A percentile compares a stretch with the other conserved stretches of the same genome.
Conservation (phyloP, 2,113 vertebrate genomes). For the Serranochromis macrocephalus region DNA sequence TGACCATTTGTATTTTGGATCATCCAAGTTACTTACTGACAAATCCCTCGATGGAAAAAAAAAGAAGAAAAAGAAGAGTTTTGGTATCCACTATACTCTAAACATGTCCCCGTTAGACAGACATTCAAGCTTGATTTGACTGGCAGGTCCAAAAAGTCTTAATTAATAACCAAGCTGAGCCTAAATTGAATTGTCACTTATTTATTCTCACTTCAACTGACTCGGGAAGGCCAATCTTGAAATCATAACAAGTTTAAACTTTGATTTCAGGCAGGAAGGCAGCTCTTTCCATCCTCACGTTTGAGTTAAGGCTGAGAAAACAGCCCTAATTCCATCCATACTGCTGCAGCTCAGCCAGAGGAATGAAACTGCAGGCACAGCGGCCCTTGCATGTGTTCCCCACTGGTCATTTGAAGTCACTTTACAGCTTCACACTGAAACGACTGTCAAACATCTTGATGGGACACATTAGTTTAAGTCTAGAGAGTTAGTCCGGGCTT, state of each 20-base stretch:
- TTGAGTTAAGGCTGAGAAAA: not conserved
- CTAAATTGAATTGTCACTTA: not conserved
- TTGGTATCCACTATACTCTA: not conserved
- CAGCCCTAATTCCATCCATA: not conserved
- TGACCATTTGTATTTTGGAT: not conserved
- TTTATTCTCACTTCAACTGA: not conserved
- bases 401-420: slow-evolving; percentile 17
- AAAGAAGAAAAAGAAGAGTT: rapidly evolving
- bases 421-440: slow-evolving; percentile 40
- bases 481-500: not conserved
- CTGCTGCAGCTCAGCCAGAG: not conserved
- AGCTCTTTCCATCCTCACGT: not conserved
- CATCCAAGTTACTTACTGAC: not conserved
- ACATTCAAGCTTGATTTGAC: not conserved
- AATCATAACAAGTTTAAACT: not conserved
- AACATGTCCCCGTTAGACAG: not conserved
- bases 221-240: not conserved
- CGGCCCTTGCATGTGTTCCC: not conserved
- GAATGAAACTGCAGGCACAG: not conserved
- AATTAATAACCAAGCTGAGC: not conserved
- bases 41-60: rapidly evolving
- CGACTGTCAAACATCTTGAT: not conserved
- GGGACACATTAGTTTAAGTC: slow-evolving; percentile 16
- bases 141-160: not conserved
- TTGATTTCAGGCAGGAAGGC: not conserved